These are phyloP conservation scores for Watsonalla cultraria DNA, from an alignment of 2,888 invertebrate species.

Conservation along the genomic window DNA sequence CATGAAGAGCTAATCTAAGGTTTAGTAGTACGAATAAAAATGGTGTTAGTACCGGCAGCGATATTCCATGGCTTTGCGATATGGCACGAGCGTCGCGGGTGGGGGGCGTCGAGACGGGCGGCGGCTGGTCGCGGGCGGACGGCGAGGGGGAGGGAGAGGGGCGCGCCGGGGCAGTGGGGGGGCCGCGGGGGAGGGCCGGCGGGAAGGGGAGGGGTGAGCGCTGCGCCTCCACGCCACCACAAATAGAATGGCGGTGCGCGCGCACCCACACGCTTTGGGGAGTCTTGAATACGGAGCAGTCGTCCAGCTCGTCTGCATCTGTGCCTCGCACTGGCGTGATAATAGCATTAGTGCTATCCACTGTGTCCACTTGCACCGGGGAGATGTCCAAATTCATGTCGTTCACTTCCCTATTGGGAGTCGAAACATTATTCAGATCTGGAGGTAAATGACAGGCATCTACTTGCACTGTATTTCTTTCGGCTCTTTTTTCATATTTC, in stretches of 20 bases:
- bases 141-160: slow-evolving; percentile 31
- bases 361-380: slow-evolving; percentile 69
- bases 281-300: slow-evolving; percentile 64
- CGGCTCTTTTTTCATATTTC: slow-evolving; percentile 67
- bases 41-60: slow-evolving; percentile 80
- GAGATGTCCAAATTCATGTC: slow-evolving; percentile 66
- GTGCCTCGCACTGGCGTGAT: slow-evolving; percentile 39
- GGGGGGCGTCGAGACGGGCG: slow-evolving; percentile 61
- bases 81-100: slow-evolving; percentile 70
- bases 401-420: slow-evolving; percentile 56
- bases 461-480: slow-evolving; percentile 64
- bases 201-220: slow-evolving; percentile 24
- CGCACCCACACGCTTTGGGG: slow-evolving; percentile 63
- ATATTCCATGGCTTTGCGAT: slow-evolving; percentile 76
- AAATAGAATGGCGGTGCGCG: slow-evolving; percentile 59
- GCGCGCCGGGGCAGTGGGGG: slow-evolving; percentile 14
- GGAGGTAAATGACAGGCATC: slow-evolving; percentile 55
- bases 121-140: slow-evolving; percentile 55
- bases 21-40: slow-evolving; percentile 74
- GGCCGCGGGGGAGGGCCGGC: slow-evolving; percentile 19
- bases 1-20: slow-evolving; percentile 54
- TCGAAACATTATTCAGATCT: slow-evolving; percentile 55
- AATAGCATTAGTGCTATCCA: slow-evolving; percentile 56
- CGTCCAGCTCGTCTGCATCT: slow-evolving; percentile 61
- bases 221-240: slow-evolving; percentile 43